Evolutionary conservation across 2,888 invertebrate species (phyloP).

Genomic region (Ennomos fuscantarius): DNA sequence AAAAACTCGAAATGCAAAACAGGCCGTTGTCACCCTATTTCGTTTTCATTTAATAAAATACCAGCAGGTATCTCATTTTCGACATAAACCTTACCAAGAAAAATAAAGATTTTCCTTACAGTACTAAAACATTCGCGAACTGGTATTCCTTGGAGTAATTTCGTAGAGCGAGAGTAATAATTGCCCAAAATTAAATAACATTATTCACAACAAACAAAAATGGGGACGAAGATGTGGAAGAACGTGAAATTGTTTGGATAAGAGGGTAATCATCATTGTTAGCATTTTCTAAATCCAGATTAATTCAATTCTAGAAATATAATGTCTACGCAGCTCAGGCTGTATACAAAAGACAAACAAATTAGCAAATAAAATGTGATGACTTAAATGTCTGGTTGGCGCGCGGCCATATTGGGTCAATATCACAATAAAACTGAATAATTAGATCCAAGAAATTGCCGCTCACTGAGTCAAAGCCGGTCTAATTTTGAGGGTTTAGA

Average conservation of each 20-base stretch:
- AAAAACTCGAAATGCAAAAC: slow-evolving; percentile 6
- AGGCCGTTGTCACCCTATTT: slow-evolving; percentile 43
- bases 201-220: slow-evolving; percentile 80
- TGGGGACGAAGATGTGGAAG: slow-evolving; percentile 69
- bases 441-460: too few relatives aligned
- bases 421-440: too few relatives aligned
- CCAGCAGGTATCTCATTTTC: slow-evolving; percentile 73
- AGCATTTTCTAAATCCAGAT: slow-evolving; percentile 17
- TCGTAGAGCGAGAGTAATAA: slow-evolving; percentile 82
- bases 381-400: too few relatives aligned
- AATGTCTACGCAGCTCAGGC: too few relatives aligned
- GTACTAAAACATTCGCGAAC: slow-evolving; percentile 71
- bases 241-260: slow-evolving; percentile 66
- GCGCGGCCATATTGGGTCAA: too few relatives aligned
- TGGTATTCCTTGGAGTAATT: slow-evolving; percentile 83
- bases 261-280: slow-evolving; percentile 69
- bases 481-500: too few relatives aligned
- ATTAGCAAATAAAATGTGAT: too few relatives aligned
- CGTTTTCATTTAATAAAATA: slow-evolving; percentile 59
- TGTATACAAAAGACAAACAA: too few relatives aligned
- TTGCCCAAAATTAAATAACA: slow-evolving; percentile 83
- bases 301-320: too few relatives aligned
- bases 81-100: slow-evolving; percentile 71
- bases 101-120: slow-evolving; percentile 60
- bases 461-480: too few relatives aligned